Base-by-base conservation (phyloP, 2,797 vertebrate species). In the Notolepis coatsorum region DNA sequence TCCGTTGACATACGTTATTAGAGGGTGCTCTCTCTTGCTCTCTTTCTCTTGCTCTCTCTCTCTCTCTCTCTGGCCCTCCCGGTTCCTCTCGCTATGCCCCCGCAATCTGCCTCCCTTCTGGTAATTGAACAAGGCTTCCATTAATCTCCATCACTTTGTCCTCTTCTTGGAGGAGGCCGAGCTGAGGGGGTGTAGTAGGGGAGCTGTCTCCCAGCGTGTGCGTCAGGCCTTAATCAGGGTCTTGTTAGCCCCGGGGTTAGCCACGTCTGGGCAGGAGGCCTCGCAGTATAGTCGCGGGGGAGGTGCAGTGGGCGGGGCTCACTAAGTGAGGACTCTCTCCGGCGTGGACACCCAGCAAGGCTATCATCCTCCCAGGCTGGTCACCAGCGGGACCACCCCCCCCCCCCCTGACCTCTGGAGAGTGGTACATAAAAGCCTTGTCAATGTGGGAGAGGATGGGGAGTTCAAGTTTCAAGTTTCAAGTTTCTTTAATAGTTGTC, bases 111-210 rank as follows among this genome's bases (percentile, higher is more conserved):
- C 61, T 57, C 64, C 65, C 54, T 71, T 67, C 82, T 72, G 73
- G 50, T 79, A 82, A 84, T 77, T 85, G 78, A 87, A 87, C 65
- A 47, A 58, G 56, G 48, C 75, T 49, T 4, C 79, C 80, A 82
- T 91, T 91, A 88, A 90, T 93, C 85, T 91, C 73, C 72, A 85
- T 90, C 80, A 75, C 54, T 77, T 53, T 64, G 60, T 73, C 30
- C 3, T 79, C 51, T 39, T 62, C 52, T 65, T 74, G 57, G 38
- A 56, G 50, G 68, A 55, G 7, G 2, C 35, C 57, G 69, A 10
- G 25, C 61, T 42, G 71, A 83, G 73, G n/a, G 2, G 54, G 63
- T 63, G 65, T 4, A 1, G 3, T 12, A 18, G 65, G 73, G 66
- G 54, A 78, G 67, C 77, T 72, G 77, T 90, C 83, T 82, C 51